Conservation (phyloP, 2,888 invertebrate genomes). For the Nemotelus nigrinus region DNA sequence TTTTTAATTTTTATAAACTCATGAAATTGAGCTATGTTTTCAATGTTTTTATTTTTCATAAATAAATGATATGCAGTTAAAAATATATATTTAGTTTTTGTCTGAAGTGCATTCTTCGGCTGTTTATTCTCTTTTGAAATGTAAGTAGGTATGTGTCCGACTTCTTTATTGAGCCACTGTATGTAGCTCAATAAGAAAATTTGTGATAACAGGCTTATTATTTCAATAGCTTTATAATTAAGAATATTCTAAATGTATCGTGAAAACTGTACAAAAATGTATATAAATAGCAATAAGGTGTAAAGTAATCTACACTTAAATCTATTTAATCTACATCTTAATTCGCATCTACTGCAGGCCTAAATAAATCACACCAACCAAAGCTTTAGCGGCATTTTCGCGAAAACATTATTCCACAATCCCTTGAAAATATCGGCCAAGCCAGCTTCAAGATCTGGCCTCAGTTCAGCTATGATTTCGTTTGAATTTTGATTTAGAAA, state of each 20-base stretch:
- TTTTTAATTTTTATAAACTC: too few species aligned
- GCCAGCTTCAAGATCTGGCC: conserved; percentile 68
- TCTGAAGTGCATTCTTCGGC: too few species aligned
- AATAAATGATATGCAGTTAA: too few species aligned
- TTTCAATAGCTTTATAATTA: background rate
- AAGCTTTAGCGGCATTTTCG: conserved; percentile 69
- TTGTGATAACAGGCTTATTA: too few species aligned
- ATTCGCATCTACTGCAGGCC: background rate
- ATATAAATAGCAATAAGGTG: conserved; percentile 28
- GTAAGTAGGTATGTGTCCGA: too few species aligned
- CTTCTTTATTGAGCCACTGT: too few species aligned
- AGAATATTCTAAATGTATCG: background rate
- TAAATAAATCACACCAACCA: conserved; percentile 65
- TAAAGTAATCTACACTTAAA: background rate
- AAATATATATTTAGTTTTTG: too few species aligned
- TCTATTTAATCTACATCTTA: too few species aligned
- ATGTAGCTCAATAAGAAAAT: too few species aligned
- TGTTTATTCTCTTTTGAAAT: too few species aligned
- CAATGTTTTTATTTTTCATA: too few species aligned
- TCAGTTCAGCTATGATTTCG: conserved; percentile 70
- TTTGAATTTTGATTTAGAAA: conserved; percentile 71
- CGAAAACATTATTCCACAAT: conserved; percentile 70
- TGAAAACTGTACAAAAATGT: conserved; percentile 24
- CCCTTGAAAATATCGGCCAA: conserved; percentile 68
- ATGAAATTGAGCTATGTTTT: too few species aligned